Conservation (phyloP, 1,140 invertebrate species). For the Lanistes nyassanus region DNA sequence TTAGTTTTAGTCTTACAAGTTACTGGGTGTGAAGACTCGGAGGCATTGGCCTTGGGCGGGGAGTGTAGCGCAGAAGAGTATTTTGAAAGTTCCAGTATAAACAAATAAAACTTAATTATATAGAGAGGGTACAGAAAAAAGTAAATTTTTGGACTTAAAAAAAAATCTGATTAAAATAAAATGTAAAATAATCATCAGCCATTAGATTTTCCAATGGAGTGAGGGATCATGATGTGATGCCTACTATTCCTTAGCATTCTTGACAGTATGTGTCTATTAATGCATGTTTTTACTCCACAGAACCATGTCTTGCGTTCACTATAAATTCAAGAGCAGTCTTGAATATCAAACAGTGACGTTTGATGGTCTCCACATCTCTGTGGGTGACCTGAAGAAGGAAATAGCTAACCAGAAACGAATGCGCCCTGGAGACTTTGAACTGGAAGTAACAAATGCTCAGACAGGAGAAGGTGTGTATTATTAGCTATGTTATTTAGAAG, state of each 20-base stretch:
- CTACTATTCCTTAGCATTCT: neutral
- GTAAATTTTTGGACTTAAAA: neutral
- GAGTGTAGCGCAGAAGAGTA: too few relatives aligned
- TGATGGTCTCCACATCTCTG: slow-evolving; percentile 95
- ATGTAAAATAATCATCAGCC: neutral
- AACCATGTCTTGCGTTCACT: slow-evolving; percentile 87
- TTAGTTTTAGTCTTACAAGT: too few relatives aligned
- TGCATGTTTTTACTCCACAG: neutral
- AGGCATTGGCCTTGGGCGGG: too few relatives aligned
- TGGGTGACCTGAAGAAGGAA: slow-evolving; percentile 91
- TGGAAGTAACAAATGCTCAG: slow-evolving; percentile 96
- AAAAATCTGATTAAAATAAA: neutral
- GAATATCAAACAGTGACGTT: slow-evolving; percentile 96
- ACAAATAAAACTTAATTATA: too few relatives aligned
- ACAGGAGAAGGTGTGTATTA: slow-evolving; percentile 88
- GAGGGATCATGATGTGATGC: neutral
- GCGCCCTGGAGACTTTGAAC: slow-evolving; percentile 91
- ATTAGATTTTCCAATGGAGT: neutral
- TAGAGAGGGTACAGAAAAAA: too few relatives aligned
- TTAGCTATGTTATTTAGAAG: too few relatives aligned
- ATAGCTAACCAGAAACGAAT: slow-evolving; percentile 96
- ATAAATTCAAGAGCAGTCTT: slow-evolving; percentile 96
- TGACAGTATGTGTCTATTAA: neutral
- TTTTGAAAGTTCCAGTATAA: too few relatives aligned
- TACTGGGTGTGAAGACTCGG: too few relatives aligned